A percentile compares a stretch with the other conserved stretches of the same genome.
phyloP scores from a whole-genome alignment of 2,113 vertebrate genomes.

The Phodopus roborovskii region DNA sequence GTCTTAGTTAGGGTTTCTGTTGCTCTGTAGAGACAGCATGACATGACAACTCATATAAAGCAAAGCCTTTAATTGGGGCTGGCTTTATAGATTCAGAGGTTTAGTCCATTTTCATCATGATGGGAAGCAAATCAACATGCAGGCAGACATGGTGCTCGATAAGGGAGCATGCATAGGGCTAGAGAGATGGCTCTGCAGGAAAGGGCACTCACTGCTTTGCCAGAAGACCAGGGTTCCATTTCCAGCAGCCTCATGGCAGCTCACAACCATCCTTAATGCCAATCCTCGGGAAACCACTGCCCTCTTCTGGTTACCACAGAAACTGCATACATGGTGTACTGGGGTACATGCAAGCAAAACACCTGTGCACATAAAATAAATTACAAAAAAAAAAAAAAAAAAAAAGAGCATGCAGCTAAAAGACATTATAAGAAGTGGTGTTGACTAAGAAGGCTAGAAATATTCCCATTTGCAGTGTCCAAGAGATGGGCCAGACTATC shows the following conservation, averaged over 20 bases:
- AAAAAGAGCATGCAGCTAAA: not conserved
- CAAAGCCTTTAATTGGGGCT: not conserved
- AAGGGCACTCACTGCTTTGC: not conserved
- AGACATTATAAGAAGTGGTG: not conserved
- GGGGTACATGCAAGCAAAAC: not conserved
- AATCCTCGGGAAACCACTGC: too few species aligned
- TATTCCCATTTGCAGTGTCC: not conserved
- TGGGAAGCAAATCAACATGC: too few species aligned
- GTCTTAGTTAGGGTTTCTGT: not conserved
- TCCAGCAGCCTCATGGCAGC: not conserved
- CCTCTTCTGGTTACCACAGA: not conserved
- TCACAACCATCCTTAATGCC: too few species aligned
- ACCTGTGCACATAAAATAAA: not conserved
- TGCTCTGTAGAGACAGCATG: not conserved
- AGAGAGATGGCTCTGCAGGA: not conserved
- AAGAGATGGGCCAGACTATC: not conserved
- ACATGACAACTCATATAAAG: not conserved
- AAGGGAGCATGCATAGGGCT: not conserved
- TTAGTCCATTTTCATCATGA: not conserved
- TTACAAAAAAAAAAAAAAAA: not conserved
- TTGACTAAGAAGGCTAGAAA: not conserved
- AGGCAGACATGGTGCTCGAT: not conserved
- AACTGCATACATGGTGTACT: not conserved
- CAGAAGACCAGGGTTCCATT: not conserved
- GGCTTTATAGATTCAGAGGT: not conserved